A percentile compares a stretch with the other conserved stretches of the same genome.
Conservation (phyloP, 2,888 invertebrate genomes). For the Chaetoderma sp. region DNA sequence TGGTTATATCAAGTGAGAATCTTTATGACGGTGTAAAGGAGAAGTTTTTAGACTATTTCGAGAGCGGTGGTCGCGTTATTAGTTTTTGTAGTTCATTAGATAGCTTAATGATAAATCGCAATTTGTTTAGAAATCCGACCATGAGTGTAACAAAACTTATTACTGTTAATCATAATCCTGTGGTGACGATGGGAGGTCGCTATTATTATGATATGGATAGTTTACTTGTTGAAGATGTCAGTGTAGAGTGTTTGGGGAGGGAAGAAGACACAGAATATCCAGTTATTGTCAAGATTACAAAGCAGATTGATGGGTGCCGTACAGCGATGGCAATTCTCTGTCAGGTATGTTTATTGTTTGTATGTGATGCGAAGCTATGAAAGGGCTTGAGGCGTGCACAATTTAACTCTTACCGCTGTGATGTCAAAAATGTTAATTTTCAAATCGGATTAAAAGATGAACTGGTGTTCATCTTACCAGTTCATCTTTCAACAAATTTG, state of each 20-base stretch:
- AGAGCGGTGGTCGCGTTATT: slow-evolving; percentile 47
- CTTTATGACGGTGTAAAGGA: slow-evolving; percentile 49
- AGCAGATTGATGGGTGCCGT: background rate
- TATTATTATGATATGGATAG: slow-evolving; percentile 37
- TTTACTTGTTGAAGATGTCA: slow-evolving; percentile 16
- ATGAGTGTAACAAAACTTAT: slow-evolving; percentile 19
- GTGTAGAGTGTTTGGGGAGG: slow-evolving; percentile 23
- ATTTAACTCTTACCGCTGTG: no score
- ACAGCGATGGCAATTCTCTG: slow-evolving; percentile 1
- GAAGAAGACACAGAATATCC: slow-evolving; percentile 23
- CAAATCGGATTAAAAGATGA: no score
- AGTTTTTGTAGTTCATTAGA: slow-evolving; percentile 51
- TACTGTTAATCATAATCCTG: slow-evolving; percentile 35
- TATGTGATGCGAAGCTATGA: no score
- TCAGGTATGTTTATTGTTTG: no score
- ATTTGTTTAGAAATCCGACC: slow-evolving; percentile 36
- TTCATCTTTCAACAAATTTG: no score
- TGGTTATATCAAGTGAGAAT: slow-evolving; percentile 55
- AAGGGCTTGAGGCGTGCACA: no score
- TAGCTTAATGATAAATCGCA: slow-evolving; percentile 35
- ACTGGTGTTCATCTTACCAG: no score
- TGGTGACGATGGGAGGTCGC: slow-evolving; percentile 46
- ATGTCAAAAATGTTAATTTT: no score
- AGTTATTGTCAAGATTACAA: slow-evolving; percentile 24
- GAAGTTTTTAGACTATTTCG: slow-evolving; percentile 50